A percentile compares a stretch with the other conserved stretches of the same genome.
These are phyloP conservation scores for Papilio helenus DNA, from an alignment of 1,140 invertebrate genomes.

Conservation along the genomic window DNA sequence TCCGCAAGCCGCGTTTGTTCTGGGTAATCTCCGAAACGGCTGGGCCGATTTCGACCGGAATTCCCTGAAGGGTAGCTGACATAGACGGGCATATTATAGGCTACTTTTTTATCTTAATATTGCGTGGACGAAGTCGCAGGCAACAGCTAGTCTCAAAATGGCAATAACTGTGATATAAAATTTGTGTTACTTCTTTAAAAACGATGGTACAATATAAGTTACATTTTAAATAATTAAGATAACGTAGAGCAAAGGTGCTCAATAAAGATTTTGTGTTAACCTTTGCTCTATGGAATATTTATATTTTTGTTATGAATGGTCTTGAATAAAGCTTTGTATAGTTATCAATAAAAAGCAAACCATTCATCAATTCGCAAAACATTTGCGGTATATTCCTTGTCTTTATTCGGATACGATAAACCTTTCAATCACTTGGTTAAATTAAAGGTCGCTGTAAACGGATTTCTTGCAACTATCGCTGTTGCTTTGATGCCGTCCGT, in stretches of 20 bases:
- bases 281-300: conserved; percentile 1
- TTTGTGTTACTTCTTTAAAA: neutral
- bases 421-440: neutral
- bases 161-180: neutral
- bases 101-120: too few relatives aligned
- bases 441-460: neutral
- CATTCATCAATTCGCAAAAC: neutral
- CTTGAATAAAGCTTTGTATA: neutral
- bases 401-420: too few relatives aligned
- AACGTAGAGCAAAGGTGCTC: neutral
- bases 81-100: too few relatives aligned
- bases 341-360: neutral
- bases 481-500: too few relatives aligned
- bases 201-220: too few relatives aligned
- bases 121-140: too few relatives aligned
- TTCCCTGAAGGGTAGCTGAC: too few relatives aligned
- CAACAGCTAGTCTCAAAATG: neutral
- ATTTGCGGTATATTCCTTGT: too few relatives aligned
- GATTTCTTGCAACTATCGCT: too few relatives aligned
- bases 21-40: too few relatives aligned
- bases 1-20: too few relatives aligned
- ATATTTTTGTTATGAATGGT: neutral
- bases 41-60: too few relatives aligned
- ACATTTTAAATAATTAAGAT: neutral
- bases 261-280: neutral